A percentile compares a stretch with the other conserved stretches of the same genome.
phyloP scores from a whole-genome alignment of 1,140 invertebrate genomes.

The Zaprionus inermis region DNA sequence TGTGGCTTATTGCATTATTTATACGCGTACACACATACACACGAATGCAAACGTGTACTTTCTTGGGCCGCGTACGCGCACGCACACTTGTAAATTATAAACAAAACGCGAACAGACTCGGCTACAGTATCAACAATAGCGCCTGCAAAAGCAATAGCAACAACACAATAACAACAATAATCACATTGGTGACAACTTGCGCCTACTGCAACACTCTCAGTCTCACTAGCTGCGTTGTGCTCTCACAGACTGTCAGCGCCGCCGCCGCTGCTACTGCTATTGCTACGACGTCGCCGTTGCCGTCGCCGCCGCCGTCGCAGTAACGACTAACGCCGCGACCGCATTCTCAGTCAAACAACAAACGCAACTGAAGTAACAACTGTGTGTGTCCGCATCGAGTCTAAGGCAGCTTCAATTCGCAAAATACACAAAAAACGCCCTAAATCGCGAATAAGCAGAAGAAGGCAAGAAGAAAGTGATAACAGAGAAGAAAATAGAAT shows the following conservation, averaged over 20 bases:
- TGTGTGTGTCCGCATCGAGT: constrained; percentile 50
- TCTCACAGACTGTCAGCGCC: constrained; percentile 38
- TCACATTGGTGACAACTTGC: constrained; percentile 68
- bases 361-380: constrained; percentile 79
- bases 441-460: constrained; percentile 17
- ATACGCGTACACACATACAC: constrained; percentile 42
- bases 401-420: constrained; percentile 20
- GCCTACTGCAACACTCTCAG: constrained; percentile 66
- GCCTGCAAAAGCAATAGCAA: constrained; percentile 23
- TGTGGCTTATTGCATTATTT: constrained; percentile 72
- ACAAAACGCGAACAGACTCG: constrained; percentile 53
- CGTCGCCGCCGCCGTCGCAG: constrained; percentile 26
- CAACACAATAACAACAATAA: constrained; percentile 29
- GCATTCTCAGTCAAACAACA: constrained; percentile 80
- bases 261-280: constrained; percentile 24
- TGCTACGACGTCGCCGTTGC: neutral
- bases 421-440: constrained; percentile 11
- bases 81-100: constrained; percentile 49
- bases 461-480: constrained; percentile 34
- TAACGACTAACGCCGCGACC: constrained; percentile 48
- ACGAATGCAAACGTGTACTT: constrained; percentile 31
- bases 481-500: constrained; percentile 7
- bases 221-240: constrained; percentile 23
- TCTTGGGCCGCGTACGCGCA: constrained; percentile 50
- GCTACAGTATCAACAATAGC: constrained; percentile 39